Evolutionary conservation across 2,797 vertebrate species (phyloP).

Genomic region (Semaprochilodus insignis): DNA sequence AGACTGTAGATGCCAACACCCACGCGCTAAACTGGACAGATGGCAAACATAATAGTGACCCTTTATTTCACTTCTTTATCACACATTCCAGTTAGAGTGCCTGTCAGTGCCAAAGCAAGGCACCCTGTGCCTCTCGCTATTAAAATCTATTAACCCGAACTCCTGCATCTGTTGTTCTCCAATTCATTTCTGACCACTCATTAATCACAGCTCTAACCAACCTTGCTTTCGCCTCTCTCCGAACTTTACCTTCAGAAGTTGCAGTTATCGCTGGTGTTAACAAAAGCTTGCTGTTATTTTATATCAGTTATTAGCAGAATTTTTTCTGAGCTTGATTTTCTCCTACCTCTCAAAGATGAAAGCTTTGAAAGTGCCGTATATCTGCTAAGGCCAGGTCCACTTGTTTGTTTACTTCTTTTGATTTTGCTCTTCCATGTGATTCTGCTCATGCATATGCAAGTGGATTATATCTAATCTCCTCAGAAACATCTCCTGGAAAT

Average conservation of each 20-base stretch:
- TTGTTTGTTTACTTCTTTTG: too few relatives aligned
- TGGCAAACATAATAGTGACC: constrained; percentile 24
- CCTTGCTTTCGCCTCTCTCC: constrained; percentile 38
- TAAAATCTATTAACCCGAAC: constrained; percentile 58
- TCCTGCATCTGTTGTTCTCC: constrained; percentile 49
- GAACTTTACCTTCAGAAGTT: background rate
- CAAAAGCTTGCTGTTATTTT: background rate
- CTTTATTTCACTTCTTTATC: constrained; percentile 45
- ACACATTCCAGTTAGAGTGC: constrained; percentile 14
- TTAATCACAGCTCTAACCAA: constrained; percentile 46
- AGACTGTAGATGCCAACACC: background rate
- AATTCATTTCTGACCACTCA: constrained; percentile 34
- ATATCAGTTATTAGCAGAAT: too few relatives aligned
- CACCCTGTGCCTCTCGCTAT: constrained; percentile 21
- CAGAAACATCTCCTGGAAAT: too few relatives aligned
- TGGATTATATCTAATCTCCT: too few relatives aligned
- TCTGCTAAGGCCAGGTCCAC: too few relatives aligned
- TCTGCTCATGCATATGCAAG: too few relatives aligned
- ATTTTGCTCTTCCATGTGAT: too few relatives aligned
- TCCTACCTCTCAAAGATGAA: too few relatives aligned
- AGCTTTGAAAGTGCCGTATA: too few relatives aligned
- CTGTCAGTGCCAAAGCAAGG: constrained; percentile 22
- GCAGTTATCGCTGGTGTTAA: background rate
- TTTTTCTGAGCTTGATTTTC: too few relatives aligned
- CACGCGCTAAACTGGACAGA: constrained; percentile 37